Evolutionary conservation across 2,797 vertebrate genomes (phyloP), one percentile per base, ranked within the genome.

Genomic region (Tympanoctomys barrerae): DNA sequence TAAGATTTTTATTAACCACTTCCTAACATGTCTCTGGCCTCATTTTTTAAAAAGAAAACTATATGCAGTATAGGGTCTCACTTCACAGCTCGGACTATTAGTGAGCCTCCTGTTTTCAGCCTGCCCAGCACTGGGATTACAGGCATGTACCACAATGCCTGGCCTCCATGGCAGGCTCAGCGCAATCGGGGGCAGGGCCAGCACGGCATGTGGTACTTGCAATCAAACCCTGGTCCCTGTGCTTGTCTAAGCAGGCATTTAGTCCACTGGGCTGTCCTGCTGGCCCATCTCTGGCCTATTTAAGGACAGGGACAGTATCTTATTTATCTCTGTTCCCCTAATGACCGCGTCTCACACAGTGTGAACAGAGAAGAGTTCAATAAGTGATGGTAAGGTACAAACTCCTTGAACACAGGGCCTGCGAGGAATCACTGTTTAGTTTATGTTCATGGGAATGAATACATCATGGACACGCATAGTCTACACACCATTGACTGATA

Each of bases 361-460:
- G 18, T 12, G 33, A 36, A 80, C 52, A 73, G 64, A 86, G 79
- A 7, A 36, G 10, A 84, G 19, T 64, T 79, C 24, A 75, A 24
- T 79, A 54, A 90, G 79, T 77, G 18, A 33, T 14, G 26, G 52
- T 24, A 21, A 88, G 71, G n/a, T n/a, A 61, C 61, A 81, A 78
- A 26, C 22, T 87, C 4, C 79, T 82, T 66, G 21, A 62, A 46
- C 61, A 57, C 36, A 85, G n/a, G 87, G 71, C 66, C 78, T 87
- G 46, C 62, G 49, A 68, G 36, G 1, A 26, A 18, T 89, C 33
- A 0, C 19, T 71, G 59, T 93, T 93, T 71, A 75, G 36, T 62
- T 94, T 90, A 33, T 73, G 8, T 64, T 80, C 87, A 64, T 18
- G 49, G 46, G 89, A 57, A 84, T 90, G 59, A 68, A 79, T 79